Percentiles rank a stretch among this genome's conserved stretches.
Evolutionary conservation across 1,140 invertebrate species (phyloP).

Genomic region (Chelonus insularis): DNA sequence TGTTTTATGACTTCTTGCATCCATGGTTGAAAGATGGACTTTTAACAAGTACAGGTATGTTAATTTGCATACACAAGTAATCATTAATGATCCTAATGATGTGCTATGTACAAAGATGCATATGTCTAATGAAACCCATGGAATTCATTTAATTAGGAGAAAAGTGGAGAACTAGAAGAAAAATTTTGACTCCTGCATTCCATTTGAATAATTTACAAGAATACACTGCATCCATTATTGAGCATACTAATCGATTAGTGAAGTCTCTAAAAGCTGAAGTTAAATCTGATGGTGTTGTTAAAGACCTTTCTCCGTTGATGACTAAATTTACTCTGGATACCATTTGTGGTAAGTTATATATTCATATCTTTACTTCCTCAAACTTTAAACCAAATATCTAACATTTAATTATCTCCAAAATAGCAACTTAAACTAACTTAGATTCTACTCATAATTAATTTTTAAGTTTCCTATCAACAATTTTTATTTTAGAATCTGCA

Average conservation of each 20-base stretch:
- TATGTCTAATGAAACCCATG: no score
- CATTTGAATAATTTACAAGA: constrained; percentile 83
- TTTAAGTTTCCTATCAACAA: neutral
- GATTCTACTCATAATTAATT: no score
- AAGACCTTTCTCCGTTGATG: constrained; percentile 65
- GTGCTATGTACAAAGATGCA: no score
- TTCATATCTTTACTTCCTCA: neutral
- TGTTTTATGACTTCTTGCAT: constrained; percentile 65
- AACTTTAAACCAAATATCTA: neutral
- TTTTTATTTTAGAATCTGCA: neutral
- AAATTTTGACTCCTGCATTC: constrained; percentile 82
- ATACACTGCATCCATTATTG: constrained; percentile 72
- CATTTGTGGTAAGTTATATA: constrained; percentile 62
- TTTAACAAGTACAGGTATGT: constrained; percentile 65
- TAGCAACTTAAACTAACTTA: no score
- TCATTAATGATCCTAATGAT: neutral
- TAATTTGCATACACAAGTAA: constrained; percentile 46
- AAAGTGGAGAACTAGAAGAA: constrained; percentile 77
- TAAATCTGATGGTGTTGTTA: constrained; percentile 36
- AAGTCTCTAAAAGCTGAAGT: constrained; percentile 54
- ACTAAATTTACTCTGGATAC: constrained; percentile 68
- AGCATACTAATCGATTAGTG: constrained; percentile 62
- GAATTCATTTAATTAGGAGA: constrained; percentile 58
- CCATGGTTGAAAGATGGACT: constrained; percentile 63
- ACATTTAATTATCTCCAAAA: no score